Evolutionary conservation across 92 coral and sea anemone species (phyloP).

Genomic region (Heteractis magnifica): DNA sequence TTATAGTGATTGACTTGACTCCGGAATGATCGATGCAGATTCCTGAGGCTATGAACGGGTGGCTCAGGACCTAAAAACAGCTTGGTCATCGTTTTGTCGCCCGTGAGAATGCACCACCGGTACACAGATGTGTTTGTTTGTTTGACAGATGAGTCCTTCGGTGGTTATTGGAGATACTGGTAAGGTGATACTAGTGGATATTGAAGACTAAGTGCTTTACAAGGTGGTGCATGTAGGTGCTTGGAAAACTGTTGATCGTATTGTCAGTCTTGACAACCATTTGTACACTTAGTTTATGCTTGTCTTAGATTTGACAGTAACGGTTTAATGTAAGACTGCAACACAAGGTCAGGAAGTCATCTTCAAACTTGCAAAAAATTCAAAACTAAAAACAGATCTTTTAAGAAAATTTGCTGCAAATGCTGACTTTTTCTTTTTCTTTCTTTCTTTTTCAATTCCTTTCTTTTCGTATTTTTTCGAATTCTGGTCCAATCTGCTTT

Average conservation of each 20-base stretch:
- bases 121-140: slow-evolving; percentile 14
- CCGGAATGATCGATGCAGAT: not conserved
- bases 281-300: not conserved
- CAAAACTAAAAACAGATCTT: too few relatives aligned
- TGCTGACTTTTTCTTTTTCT: too few relatives aligned
- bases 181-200: not conserved
- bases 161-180: not conserved
- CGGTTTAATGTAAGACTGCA: too few relatives aligned
- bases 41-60: not conserved
- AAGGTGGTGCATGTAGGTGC: not conserved
- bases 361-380: too few relatives aligned
- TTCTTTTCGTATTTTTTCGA: too few relatives aligned
- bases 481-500: too few relatives aligned
- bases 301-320: not conserved
- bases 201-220: not conserved
- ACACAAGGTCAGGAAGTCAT: too few relatives aligned
- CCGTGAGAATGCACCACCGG: slow-evolving; percentile 17
- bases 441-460: too few relatives aligned
- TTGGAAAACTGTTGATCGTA: not conserved
- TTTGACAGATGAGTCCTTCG: slow-evolving; percentile 4
- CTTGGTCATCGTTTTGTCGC: not conserved
- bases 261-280: not conserved
- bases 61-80: not conserved
- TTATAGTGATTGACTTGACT: not conserved
- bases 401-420: too few relatives aligned